phyloP scores from a whole-genome alignment of 2,113 vertebrate species.

The Myrmecobius fasciatus region DNA sequence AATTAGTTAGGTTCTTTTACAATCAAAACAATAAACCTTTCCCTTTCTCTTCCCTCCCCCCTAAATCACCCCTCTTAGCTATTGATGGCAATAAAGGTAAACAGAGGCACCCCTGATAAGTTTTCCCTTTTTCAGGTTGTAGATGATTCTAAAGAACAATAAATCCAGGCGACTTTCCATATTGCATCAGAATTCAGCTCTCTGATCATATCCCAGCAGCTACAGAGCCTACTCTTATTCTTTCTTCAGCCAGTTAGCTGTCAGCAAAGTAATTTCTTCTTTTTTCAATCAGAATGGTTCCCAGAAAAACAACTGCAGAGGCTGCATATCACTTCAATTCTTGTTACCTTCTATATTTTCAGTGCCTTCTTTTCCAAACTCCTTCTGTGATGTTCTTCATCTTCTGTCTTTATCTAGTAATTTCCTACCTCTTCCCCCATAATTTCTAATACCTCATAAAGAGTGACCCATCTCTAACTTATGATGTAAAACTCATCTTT shows the following conservation, averaged over 20 bases:
- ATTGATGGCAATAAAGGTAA: neutral
- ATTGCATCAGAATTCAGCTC: neutral
- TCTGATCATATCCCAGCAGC: neutral
- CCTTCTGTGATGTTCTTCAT: neutral
- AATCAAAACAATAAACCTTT: neutral
- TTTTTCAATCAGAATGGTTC: neutral
- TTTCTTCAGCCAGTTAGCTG: neutral
- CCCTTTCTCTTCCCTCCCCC: neutral
- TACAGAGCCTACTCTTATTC: neutral
- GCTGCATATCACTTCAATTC: neutral
- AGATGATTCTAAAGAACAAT: neutral
- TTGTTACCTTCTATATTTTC: neutral
- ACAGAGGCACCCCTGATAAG: too few relatives aligned
- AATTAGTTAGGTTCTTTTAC: too few relatives aligned
- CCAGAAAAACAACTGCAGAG: neutral
- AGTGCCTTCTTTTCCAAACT: neutral
- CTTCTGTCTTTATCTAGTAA: neutral
- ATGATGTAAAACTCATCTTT: neutral
- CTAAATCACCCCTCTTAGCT: neutral
- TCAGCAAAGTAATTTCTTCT: neutral
- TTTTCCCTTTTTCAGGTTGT: neutral
- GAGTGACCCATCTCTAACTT: neutral
- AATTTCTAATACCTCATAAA: neutral
- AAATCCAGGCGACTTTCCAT: neutral
- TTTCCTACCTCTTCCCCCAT: neutral